Base-by-base conservation (phyloP, 2,797 vertebrate species). In the Phyllotis vaccarum region DNA sequence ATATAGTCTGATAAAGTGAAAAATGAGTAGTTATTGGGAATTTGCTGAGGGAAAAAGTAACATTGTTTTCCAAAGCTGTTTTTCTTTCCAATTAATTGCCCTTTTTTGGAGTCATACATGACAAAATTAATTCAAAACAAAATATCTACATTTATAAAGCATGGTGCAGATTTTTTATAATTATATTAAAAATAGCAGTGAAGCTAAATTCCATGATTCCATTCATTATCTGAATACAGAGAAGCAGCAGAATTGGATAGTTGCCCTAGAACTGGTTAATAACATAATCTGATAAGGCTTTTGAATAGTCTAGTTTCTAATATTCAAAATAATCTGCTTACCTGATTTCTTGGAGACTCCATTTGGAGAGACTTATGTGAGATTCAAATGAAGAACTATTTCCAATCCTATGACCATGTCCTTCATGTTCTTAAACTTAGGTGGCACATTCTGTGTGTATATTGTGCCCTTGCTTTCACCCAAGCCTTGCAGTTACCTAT, bases 371-470 rank as follows among this genome's bases (percentile, higher is more conserved):
- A 37, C 40, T 86, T 79, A 46, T 4, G 14, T 95, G 79, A 95
- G 82, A 91, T 93, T 94, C 89, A 90, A 87, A 46, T 88, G 83
- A 43, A 64, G 90, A 91, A 90, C 62, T 85, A 68, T 52, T 96
- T 78, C 52, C 14, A 93, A 40, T 80, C 31, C 87, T 29, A 75
- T 54, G 43, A 79, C 22, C 85, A 72, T 7, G 12, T 83, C 93
- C 52, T 88, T 49, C 66, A 5, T 78, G 22, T 31, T 82, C 16
- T 86, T 76, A 86, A 80, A 76, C 62, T 88, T 64, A 62, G 76
- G 12, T 82, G 13, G 92, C 54, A 37, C 46, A 93, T 94, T 97
- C 5, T 72, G 12, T 81, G 49, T 75, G 22, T 95, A 93, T 78
- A 79, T 68, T 72, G 4, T 92, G 82, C 80, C 52, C 12, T 87